Conservation (phyloP, 2,113 vertebrate species). For the Sprattus sprattus region DNA sequence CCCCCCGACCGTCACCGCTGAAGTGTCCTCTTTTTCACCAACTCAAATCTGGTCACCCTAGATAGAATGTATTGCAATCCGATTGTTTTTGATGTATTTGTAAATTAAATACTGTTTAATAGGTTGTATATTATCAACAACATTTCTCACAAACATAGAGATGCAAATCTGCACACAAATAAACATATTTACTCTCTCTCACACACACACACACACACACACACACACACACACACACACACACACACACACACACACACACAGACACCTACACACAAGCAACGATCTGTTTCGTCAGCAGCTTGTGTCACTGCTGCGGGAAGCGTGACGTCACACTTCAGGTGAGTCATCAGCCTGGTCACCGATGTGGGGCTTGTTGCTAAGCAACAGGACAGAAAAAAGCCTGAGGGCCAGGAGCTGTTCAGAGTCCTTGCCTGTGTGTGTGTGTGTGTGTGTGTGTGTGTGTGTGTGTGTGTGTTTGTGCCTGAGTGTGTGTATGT, state of each 20-base stretch:
- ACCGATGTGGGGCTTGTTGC: constrained; percentile 70
- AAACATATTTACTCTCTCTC: background rate
- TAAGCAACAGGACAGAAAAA: constrained; percentile 72
- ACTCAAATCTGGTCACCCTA: too few species aligned
- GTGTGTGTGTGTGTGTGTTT: constrained; percentile 33
- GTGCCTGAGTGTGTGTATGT: too few species aligned
- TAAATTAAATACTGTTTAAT: too few species aligned
- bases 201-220: background rate
- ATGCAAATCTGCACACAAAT: too few species aligned
- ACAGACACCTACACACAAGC: background rate
- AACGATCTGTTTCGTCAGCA: constrained; percentile 27
- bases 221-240: background rate
- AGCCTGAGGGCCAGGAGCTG: constrained; percentile 64
- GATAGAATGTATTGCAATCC: too few species aligned
- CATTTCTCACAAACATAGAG: too few species aligned
- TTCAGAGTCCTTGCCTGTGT: constrained; percentile 53
- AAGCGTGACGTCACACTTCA: constrained; percentile 70
- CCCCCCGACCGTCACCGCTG: too few species aligned
- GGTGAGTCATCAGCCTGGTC: constrained; percentile 79
- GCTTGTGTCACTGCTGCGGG: constrained; percentile 59
- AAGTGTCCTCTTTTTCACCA: too few species aligned
- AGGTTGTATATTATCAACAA: too few species aligned
- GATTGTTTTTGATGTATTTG: too few species aligned
- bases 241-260: background rate
- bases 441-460: constrained; percentile 35